phyloP scores from a whole-genome alignment of 2,888 invertebrate species.

The Iphiclides podalirius region DNA sequence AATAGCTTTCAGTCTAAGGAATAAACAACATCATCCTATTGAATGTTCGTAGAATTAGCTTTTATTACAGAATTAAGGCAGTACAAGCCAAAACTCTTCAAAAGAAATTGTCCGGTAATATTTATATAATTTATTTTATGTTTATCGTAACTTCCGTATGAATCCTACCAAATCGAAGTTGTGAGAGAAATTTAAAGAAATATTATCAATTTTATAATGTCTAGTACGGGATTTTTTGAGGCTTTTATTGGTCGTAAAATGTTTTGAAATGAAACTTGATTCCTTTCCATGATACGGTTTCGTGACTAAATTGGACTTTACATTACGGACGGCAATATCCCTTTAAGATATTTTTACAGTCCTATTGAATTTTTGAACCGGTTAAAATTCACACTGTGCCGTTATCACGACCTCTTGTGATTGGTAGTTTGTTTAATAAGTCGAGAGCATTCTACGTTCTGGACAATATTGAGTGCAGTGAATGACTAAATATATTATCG shows the following conservation, averaged over 20 bases:
- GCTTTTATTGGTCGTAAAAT: conserved; percentile 13
- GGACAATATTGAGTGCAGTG: neutral
- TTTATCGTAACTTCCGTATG: too few species aligned
- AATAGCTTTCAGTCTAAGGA: conserved; percentile 10
- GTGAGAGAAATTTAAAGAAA: too few species aligned
- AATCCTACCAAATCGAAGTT: too few species aligned
- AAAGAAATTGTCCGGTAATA: too few species aligned
- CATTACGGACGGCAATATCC: conserved; percentile 21
- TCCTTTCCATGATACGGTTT: conserved; percentile 16
- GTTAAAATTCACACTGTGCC: conserved; percentile 11
- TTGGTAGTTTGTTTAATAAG: conserved; percentile 3
- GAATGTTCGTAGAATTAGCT: conserved; percentile 3
- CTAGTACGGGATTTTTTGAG: too few species aligned
- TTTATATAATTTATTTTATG: too few species aligned
- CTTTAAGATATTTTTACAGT: conserved; percentile 19
- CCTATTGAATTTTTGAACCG: conserved; percentile 13
- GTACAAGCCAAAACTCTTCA: too few species aligned
- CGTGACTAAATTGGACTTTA: conserved; percentile 12
- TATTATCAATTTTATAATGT: too few species aligned
- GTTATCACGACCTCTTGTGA: conserved; percentile 9
- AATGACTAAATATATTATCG: too few species aligned
- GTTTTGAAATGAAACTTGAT: conserved; percentile 13
- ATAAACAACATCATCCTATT: conserved; percentile 19
- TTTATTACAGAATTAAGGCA: neutral
- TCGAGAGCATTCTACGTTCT: neutral